These are phyloP conservation scores for Drosophila baimaii DNA, from an alignment of 1,140 invertebrate species.

Conservation along the genomic window DNA sequence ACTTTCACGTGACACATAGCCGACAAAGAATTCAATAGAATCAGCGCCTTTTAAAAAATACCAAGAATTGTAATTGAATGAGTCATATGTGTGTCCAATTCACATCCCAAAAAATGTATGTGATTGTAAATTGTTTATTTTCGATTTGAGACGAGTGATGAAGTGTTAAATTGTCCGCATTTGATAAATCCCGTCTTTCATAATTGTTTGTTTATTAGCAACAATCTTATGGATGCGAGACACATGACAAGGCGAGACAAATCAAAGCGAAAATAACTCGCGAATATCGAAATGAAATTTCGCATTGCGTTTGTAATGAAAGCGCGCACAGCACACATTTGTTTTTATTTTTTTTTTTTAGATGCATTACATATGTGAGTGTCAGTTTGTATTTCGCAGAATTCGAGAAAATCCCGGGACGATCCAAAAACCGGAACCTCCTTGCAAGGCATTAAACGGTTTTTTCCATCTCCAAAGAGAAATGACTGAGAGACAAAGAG, in stretches of 20 bases:
- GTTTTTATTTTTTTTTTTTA: not conserved
- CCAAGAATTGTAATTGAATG: conserved; percentile 23
- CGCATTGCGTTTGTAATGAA: conserved; percentile 60
- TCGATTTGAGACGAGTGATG: not conserved
- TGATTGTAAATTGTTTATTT: conserved; percentile 36
- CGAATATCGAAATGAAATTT: conserved; percentile 48
- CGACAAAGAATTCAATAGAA: not conserved
- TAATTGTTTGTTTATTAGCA: conserved; percentile 59
- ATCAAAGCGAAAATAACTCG: conserved; percentile 49
- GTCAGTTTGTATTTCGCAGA: conserved; percentile 36
- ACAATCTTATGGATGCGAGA: conserved; percentile 47
- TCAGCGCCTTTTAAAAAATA: not conserved
- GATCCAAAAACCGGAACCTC: conserved; percentile 52
- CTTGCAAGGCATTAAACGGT: conserved; percentile 33
- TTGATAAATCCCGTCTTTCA: conserved; percentile 28
- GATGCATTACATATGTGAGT: conserved; percentile 13
- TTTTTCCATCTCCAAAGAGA: conserved; percentile 18
- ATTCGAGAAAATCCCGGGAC: conserved; percentile 54
- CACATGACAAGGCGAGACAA: conserved; percentile 59
- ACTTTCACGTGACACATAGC: not conserved
- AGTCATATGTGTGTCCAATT: conserved; percentile 21
- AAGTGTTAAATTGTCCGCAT: conserved; percentile 31
- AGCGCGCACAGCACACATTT: conserved; percentile 23
- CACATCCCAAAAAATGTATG: conserved; percentile 6
- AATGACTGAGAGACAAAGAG: not conserved